Conservation (phyloP, 2,113 vertebrate species). For the Anolis sagrei region DNA sequence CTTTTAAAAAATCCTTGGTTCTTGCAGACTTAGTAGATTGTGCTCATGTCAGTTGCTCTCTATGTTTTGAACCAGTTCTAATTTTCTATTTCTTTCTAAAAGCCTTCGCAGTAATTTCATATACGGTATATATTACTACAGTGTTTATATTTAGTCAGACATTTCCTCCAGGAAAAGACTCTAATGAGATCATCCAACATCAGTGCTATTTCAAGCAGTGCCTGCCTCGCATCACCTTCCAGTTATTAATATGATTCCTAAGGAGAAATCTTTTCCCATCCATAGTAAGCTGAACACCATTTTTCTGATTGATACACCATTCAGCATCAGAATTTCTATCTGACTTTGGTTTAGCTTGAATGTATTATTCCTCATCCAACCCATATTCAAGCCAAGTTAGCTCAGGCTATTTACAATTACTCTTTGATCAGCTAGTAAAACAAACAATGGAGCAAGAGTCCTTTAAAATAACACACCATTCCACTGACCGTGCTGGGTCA, state of each 20-base stretch:
- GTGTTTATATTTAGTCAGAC: too few relatives aligned
- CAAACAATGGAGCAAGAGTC: too few relatives aligned
- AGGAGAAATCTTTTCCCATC: neutral
- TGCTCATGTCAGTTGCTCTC: neutral
- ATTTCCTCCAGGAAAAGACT: neutral
- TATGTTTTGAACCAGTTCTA: neutral
- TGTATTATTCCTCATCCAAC: neutral
- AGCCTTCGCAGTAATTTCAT: neutral
- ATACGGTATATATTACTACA: neutral
- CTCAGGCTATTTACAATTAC: neutral
- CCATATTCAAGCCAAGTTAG: neutral
- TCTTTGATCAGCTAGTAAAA: neutral
- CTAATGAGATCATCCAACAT: neutral
- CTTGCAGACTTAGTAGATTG: too few relatives aligned
- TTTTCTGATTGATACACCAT: neutral
- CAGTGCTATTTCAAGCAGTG: neutral
- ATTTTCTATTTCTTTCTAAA: neutral
- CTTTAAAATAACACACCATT: too few relatives aligned
- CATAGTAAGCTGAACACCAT: neutral
- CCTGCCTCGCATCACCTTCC: too few relatives aligned
- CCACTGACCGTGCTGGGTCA: too few relatives aligned
- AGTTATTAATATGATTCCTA: neutral
- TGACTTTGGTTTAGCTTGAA: neutral
- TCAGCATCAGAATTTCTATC: neutral
- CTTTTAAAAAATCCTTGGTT: too few relatives aligned